Base-by-base conservation (phyloP, 2,113 vertebrate species). In the Rhineura floridana region DNA sequence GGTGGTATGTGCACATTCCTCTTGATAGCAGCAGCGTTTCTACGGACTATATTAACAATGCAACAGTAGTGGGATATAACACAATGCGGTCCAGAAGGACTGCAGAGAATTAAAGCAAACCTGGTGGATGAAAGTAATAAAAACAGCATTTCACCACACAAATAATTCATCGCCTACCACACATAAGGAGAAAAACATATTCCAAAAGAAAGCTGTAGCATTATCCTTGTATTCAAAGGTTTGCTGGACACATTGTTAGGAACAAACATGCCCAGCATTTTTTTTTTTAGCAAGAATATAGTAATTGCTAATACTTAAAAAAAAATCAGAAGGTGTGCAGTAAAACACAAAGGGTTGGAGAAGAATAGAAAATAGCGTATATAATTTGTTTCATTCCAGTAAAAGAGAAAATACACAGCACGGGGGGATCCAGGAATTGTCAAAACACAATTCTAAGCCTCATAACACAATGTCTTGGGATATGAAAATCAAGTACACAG, bases 191-290 rank as follows among this genome's bases (percentile, higher is more conserved):
- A 1, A 12, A 2, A 85, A 86, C 44, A 42, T 19, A 3, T 76
- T 36, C 36, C 1, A 0, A n/a, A 65, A 89, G 59, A 83, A 90
- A 67, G 2, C 2, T 25, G 48, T 86, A 90, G 13, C 42, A 50
- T 89, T 81, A 15, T 81, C 85, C 1, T 75, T 86, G 30, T 15
- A 36, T 39, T 91, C 83, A 87, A 84, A 88, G 52, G 28, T 88
- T 83, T 67, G 28, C 55, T 88, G 44, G 70, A 76, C 44, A 65
- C 44, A 88, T 76, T 67, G 87, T 33, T 39, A 50, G 9, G 55
- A 50, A 88, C 50, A 65, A 83, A 50, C 9, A 48, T 63, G 23
- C 39, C 30, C 72, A 28, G 30, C 73, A 13, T 83, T 3, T 25
- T 30, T 50, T 78, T 86, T 77, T 17, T 81, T 62, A 52, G 12